Evolutionary conservation across 1,140 invertebrate genomes (phyloP).

Genomic region (Sminthurides bifidus): DNA sequence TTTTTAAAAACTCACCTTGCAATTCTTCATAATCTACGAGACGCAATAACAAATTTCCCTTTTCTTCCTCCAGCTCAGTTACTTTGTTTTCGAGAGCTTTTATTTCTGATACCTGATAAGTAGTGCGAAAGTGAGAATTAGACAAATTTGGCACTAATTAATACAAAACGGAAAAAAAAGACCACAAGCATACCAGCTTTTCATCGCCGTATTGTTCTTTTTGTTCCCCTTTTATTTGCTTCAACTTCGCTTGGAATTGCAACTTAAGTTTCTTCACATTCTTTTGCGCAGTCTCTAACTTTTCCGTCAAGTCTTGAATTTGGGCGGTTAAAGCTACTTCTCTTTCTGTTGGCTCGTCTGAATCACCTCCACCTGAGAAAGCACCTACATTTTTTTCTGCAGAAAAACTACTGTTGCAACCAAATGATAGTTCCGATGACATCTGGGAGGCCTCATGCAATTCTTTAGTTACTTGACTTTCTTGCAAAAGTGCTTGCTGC

Average conservation of each 20-base stretch:
- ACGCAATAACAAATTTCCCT: constrained; percentile 71
- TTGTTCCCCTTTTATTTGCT: constrained; percentile 14
- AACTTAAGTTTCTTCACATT: constrained; percentile 8
- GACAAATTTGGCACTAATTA: constrained; percentile 4
- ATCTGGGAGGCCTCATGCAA: too few species aligned
- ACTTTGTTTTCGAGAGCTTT: constrained; percentile 61
- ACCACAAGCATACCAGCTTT: not conserved
- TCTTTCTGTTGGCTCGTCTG: not conserved
- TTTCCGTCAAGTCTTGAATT: constrained; percentile 7
- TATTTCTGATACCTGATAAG: constrained; percentile 47
- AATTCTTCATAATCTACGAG: constrained; percentile 52
- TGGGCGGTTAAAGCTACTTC: not conserved
- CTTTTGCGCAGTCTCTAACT: not conserved
- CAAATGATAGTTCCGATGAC: too few species aligned
- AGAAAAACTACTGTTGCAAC: not conserved
- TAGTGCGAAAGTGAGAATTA: constrained; percentile 2
- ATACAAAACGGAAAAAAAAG: not conserved
- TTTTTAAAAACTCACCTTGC: constrained; percentile 14
- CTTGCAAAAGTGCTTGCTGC: too few species aligned
- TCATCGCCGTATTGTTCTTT: constrained; percentile 7
- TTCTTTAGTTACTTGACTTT: too few species aligned
- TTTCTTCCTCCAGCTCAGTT: constrained; percentile 75
- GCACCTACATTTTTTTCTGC: not conserved
- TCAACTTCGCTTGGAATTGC: constrained; percentile 14
- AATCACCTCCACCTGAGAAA: not conserved